These are phyloP conservation scores for Drosophila sechellia DNA, from an alignment of 1,140 invertebrate genomes.

Conservation along the genomic window DNA sequence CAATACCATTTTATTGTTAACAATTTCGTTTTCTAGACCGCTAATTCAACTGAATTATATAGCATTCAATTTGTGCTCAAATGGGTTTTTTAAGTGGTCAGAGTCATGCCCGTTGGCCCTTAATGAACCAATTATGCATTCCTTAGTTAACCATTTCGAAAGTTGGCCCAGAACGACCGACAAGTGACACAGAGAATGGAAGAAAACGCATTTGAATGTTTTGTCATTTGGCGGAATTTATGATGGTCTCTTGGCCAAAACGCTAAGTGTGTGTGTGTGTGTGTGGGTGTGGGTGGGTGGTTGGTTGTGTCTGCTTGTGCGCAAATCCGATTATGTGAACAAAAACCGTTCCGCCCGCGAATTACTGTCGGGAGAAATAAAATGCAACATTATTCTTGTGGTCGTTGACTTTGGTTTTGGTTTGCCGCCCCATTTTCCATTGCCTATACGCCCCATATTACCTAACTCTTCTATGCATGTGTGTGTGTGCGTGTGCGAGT, in stretches of 20 bases:
- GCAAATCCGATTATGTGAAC: constrained; percentile 78
- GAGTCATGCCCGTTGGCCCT: neutral
- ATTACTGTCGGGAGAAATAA: constrained; percentile 79
- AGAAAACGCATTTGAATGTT: constrained; percentile 51
- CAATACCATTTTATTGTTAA: too few species aligned
- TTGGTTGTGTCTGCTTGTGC: constrained; percentile 7
- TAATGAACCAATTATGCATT: constrained; percentile 46
- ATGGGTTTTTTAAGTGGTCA: neutral
- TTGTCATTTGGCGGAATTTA: constrained; percentile 41
- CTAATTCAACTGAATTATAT: neutral
- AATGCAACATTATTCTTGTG: constrained; percentile 81
- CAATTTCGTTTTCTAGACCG: too few species aligned
- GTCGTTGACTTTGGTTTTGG: constrained; percentile 59
- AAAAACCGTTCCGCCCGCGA: constrained; percentile 70
- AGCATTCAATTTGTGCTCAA: constrained; percentile 5
- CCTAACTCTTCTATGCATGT: constrained; percentile 40
- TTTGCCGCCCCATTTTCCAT: constrained; percentile 14
- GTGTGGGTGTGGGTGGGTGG: constrained; percentile 11
- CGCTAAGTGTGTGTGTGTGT: neutral
- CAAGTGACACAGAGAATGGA: constrained; percentile 42
- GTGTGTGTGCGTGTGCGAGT: neutral
- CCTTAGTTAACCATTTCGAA: constrained; percentile 21
- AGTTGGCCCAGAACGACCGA: constrained; percentile 22
- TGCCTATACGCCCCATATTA: constrained; percentile 69
- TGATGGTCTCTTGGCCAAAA: constrained; percentile 12